Base-by-base conservation (phyloP, 2,797 vertebrate genomes). In the Sarcoramphus papa region DNA sequence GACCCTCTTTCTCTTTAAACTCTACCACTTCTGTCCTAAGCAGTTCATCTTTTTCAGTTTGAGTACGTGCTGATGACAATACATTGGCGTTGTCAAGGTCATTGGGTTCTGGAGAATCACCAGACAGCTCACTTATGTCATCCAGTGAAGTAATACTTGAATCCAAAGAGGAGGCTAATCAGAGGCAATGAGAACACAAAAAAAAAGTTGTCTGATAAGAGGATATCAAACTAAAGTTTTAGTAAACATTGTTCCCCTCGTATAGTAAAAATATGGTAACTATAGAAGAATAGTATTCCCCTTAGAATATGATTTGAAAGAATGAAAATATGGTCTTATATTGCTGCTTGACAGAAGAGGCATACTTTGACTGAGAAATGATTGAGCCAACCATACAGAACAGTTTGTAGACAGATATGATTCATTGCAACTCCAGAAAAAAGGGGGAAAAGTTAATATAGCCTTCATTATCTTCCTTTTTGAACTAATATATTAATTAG, bases 61-160 rank as follows among this genome's bases (percentile, higher is more conserved):
- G 97, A 53, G 91, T 97, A 87, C 11, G 93, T 67, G 62, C 77
- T 56, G 79, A 28, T 82, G 97, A 95, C 85, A 95, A n/a, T 1
- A 87, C 56, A 5, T 93, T 96, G 59, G 47, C 22, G 5, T 70
- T 80, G 47, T 87, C 76, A 3, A 93, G 95, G 85, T 98, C 97
- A 18, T 81, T 98, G 96, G 98, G 98, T 92, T 98, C 98, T 98
- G 98, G 97, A 96, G 98, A 98, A 97, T 99, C 98, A 93, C 98
- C 99, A 98, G 99, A 99, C 96, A 98, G 90, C 96, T 99, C 98
- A 96, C 85, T 97, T 96, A 89, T 88, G 40, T 99, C 98, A 94
- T 97, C 97, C 94, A 97, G 96, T 97, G 93, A 89, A 94, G 70
- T 92, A 67, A 74, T 87, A 73, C 51, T 95, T 73, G 95, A 75